A percentile compares a stretch with the other conserved stretches of the same genome.
phyloP scores from a whole-genome alignment of 2,797 vertebrate species.

The Tokudaia tokunoshimensis region DNA sequence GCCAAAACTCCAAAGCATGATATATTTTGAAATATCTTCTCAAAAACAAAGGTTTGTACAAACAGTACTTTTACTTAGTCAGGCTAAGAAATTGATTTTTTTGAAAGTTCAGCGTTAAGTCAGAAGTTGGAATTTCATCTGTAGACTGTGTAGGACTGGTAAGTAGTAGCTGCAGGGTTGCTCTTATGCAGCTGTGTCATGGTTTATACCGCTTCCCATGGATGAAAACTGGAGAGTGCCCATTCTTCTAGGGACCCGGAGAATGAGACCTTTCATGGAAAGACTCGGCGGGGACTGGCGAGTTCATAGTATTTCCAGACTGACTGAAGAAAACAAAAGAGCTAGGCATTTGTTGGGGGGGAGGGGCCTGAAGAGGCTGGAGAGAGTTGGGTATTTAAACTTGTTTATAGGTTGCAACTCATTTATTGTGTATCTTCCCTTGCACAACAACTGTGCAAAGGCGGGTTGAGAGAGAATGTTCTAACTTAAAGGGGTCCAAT shows the following conservation, averaged over 20 bases:
- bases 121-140: conserved; percentile 50
- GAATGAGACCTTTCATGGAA: conserved; percentile 60
- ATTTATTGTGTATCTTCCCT: conserved; percentile 79
- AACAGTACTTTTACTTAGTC: conserved; percentile 31
- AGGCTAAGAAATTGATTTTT: conserved; percentile 47
- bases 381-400: conserved; percentile 75
- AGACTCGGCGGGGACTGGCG: conserved; percentile 57
- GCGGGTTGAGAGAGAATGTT: conserved; percentile 63
- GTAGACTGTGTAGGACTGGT: conserved; percentile 49
- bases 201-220: conserved; percentile 30
- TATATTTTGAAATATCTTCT: conserved; percentile 65
- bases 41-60: conserved; percentile 56
- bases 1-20: conserved; percentile 63
- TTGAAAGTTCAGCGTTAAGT: conserved; percentile 25
- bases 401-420: conserved; percentile 75
- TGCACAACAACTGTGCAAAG: conserved; percentile 62
- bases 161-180: conserved; percentile 28
- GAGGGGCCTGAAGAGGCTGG: conserved; percentile 64
- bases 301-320: conserved; percentile 73
- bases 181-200: conserved; percentile 26
- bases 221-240: conserved; percentile 59
- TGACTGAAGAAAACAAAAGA: conserved; percentile 77
- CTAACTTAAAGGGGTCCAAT: conserved; percentile 81
- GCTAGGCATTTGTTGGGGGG: conserved; percentile 72
- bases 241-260: conserved; percentile 6